These are phyloP conservation scores for Spinus pinus DNA, from an alignment of 2,797 vertebrate genomes.

Conservation along the genomic window DNA sequence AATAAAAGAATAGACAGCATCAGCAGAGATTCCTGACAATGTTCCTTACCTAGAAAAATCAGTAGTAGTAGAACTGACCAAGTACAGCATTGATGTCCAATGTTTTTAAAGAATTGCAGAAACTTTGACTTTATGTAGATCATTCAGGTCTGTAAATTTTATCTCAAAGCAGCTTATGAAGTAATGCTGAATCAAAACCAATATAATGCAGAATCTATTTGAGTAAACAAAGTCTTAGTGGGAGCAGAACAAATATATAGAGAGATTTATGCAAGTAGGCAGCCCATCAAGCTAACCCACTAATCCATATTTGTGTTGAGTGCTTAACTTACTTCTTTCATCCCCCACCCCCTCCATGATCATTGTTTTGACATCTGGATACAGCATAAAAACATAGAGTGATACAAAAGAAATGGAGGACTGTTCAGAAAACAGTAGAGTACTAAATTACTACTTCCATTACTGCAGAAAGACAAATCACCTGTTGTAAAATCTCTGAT, in stretches of 20 bases:
- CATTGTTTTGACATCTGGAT: background rate
- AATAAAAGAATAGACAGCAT: background rate
- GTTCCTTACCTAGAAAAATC: background rate
- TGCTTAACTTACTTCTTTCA: background rate
- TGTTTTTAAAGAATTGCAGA: background rate
- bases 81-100: background rate
- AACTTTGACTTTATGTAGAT: background rate
- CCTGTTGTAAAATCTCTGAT: background rate
- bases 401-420: background rate
- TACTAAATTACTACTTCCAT: background rate
- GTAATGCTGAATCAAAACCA: background rate
- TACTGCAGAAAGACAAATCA: background rate
- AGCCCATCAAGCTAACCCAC: background rate
- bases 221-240: background rate
- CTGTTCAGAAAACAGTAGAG: background rate
- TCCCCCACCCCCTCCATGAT: accelerated
- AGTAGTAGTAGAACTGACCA: background rate
- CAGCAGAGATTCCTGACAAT: background rate
- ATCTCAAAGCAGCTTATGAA: background rate
- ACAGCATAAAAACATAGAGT: background rate
- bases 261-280: background rate
- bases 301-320: background rate
- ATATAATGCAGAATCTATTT: background rate
- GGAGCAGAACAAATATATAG: background rate
- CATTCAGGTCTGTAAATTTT: background rate